phyloP scores from a whole-genome alignment of 2,113 vertebrate genomes.

The Martes martes region DNA sequence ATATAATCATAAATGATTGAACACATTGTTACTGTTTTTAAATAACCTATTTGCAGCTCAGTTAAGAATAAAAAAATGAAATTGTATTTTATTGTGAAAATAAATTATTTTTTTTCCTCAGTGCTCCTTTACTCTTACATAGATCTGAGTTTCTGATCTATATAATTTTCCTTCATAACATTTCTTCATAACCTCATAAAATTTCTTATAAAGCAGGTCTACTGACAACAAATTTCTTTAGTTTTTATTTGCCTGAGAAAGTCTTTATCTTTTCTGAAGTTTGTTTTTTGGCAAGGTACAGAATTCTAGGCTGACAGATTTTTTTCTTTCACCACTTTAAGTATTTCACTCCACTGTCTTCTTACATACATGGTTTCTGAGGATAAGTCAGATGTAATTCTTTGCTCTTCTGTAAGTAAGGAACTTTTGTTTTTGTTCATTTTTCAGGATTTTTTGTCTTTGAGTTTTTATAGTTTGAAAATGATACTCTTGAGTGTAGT shows the following conservation, averaged over 20 bases:
- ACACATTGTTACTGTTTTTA: neutral
- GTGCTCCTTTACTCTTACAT: neutral
- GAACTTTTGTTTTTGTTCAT: neutral
- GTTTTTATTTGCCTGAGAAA: neutral
- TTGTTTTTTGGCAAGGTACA: neutral
- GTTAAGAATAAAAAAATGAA: neutral
- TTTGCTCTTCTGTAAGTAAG: neutral
- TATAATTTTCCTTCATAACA: neutral
- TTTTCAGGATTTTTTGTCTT: conserved; percentile 13
- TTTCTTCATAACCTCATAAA: neutral
- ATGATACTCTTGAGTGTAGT: neutral
- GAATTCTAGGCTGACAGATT: neutral
- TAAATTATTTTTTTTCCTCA: neutral
- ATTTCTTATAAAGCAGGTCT: neutral
- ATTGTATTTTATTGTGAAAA: neutral
- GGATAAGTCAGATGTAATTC: neutral
- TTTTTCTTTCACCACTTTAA: neutral
- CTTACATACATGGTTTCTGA: neutral
- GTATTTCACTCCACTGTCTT: neutral
- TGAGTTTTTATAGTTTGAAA: neutral
- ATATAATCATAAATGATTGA: neutral
- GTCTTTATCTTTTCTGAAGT: neutral
- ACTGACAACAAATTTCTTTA: neutral
- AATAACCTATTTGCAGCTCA: neutral
- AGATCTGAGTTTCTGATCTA: neutral